Evolutionary conservation across 2,113 vertebrate genomes (phyloP), one percentile per base, ranked within the genome.

Genomic region (Leptodactylus fuscus): DNA sequence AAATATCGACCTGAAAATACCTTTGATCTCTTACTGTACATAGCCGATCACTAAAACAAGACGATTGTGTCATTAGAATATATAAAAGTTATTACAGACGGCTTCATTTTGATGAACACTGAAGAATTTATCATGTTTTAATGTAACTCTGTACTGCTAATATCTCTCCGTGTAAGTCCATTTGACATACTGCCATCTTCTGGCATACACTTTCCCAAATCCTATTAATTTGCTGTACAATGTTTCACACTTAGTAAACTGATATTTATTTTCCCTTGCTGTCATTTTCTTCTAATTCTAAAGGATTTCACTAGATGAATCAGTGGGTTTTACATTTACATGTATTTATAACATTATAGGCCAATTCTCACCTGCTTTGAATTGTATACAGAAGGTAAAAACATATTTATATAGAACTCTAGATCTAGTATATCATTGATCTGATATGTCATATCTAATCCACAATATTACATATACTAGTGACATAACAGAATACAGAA

Each of bases 181-280:
- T 71, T 71, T 41, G 34, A 71, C 7, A 38, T 41, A 71, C 69
- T 71, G 69, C 69, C 34, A 71, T 71, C 69, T 71, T 71, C 69
- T 71, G 69, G 69, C 22, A 38, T 38, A 41, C 36, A 71, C 20
- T 22, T 38, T 70, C 36, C 8, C 20, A 70, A 41, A 41, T 71
- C 9, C 9, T 22, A n/a, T 71, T 71, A 38, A 71, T 38, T 41
- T n/a, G 20, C 36, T n/a, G 34, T 71, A 71, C 18, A 34, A 18
- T 67, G 24, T 67, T 71, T 71, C 20, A 20, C 16, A 70, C 38
- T 22, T 70, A 3, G 34, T 38, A 67, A 29, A 53, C 18, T 53
- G 51, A 55, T 55, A n/a, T 4, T 27, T 12, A 27, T 60, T 60
- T 60, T 29, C 27, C 27, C 0, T 13, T 27, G n/a, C n/a, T 58